Conservation (phyloP, 2,888 invertebrate genomes). For the Drosophila paranaensis region DNA sequence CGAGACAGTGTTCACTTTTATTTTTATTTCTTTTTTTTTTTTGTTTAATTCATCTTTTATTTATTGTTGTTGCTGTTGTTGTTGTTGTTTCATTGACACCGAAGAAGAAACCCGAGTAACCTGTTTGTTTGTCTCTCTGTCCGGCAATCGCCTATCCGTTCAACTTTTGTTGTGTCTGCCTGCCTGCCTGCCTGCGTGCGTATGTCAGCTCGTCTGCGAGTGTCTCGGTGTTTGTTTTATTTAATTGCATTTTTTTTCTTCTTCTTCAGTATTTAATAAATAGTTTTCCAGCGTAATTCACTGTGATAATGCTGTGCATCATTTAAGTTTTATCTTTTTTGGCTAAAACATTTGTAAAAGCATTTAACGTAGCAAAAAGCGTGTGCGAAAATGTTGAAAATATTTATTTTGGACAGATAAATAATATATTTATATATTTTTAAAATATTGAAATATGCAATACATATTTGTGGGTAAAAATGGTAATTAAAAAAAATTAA, state of each 20-base stretch:
- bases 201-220: not conserved
- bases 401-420: not conserved
- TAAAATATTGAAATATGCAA: too few relatives aligned
- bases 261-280: slow-evolving; percentile 46
- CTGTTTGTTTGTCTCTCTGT: slow-evolving; percentile 65
- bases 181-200: not conserved
- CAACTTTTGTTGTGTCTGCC: slow-evolving; percentile 27
- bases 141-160: slow-evolving; percentile 38
- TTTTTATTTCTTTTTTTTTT: slow-evolving; percentile 28
- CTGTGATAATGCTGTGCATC: slow-evolving; percentile 37
- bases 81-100: slow-evolving; percentile 72
- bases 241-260: slow-evolving; percentile 45
- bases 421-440: not conserved
- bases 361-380: slow-evolving; percentile 23
- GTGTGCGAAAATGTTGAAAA: not conserved
- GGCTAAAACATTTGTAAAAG: slow-evolving; percentile 9
- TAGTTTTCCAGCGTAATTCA: slow-evolving; percentile 36
- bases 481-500: too few relatives aligned
- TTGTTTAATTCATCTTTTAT: slow-evolving; percentile 47
- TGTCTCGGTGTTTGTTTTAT: slow-evolving; percentile 11
- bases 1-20: slow-evolving; percentile 38
- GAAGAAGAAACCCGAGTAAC: slow-evolving; percentile 79
- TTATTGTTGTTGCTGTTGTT: slow-evolving; percentile 39
- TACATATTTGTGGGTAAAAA: too few relatives aligned
- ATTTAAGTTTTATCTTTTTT: slow-evolving; percentile 14